phyloP scores from a whole-genome alignment of 2,888 invertebrate genomes.

The Acleris laterana region DNA sequence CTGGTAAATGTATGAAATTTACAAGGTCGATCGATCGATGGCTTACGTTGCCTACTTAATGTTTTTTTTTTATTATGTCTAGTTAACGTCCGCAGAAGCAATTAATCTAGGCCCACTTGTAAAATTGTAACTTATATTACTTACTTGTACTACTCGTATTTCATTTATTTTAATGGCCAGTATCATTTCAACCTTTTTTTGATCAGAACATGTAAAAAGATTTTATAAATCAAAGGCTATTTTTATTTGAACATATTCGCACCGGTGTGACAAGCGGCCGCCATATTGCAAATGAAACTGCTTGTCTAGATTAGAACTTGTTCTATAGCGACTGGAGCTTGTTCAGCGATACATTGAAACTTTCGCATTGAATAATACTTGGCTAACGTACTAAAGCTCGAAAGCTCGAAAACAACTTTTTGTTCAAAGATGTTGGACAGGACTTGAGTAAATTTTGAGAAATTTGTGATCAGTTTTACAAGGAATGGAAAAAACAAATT shows the following conservation, averaged over 20 bases:
- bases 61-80: too few relatives aligned
- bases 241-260: not conserved
- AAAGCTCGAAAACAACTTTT: constrained; percentile 15
- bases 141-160: too few relatives aligned
- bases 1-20: too few relatives aligned
- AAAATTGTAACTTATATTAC: too few relatives aligned
- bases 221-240: too few relatives aligned
- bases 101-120: too few relatives aligned
- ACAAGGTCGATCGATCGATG: too few relatives aligned
- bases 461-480: not conserved
- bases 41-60: too few relatives aligned
- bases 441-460: not conserved
- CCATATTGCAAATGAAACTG: constrained; percentile 48
- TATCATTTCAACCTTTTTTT: too few relatives aligned
- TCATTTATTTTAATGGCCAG: too few relatives aligned
- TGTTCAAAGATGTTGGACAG: constrained; percentile 35
- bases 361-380: constrained; percentile 43
- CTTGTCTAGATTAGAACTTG: constrained; percentile 50
- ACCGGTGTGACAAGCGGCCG: constrained; percentile 14
- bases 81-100: too few relatives aligned
- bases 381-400: constrained; percentile 40
- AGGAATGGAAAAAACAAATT: too few relatives aligned
- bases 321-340: constrained; percentile 38
- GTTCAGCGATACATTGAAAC: constrained; percentile 38
- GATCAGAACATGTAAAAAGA: not conserved